Base-by-base conservation (phyloP, 2,113 vertebrate genomes). In the Epinephelus moara region DNA sequence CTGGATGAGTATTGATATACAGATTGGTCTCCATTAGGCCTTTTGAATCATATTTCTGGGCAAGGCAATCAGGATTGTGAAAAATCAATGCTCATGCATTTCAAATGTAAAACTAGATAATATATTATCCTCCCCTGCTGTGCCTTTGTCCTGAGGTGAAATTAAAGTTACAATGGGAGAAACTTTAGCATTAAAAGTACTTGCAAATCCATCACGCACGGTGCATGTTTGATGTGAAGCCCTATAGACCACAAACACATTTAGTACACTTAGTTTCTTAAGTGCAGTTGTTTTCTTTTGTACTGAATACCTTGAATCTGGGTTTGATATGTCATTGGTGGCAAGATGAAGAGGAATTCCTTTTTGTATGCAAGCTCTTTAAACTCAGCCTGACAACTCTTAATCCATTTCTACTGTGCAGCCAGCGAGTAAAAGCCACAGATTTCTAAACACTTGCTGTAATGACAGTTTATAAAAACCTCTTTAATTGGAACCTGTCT, bases 21-120 rank as follows among this genome's bases (percentile, higher is more conserved):
- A 85, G 75, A 91, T 91, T 86, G 88, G 64, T 70, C 75, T 84
- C 87, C 80, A 88, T 93, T 89, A 91, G 75, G 80, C 49, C 61
- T 76, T 86, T 89, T 81, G 67, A 88, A 87, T 91, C 86, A 88
- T 89, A 93, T 90, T 89, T 85, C 76, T 85, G 62, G 47, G 42
- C 33, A 47, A 87, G 60, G 72, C 75, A 84, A 78, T 92, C 85
- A 85, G 70, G 42, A 64, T 70, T 84, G 76, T 73, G 68, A 78
- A 87, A 90, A 93, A 92, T 93, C 89, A 85, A 91, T 93, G 52
- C 83, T 87, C 85, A 91, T 93, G 88, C 86, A 93, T 93, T 91
- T 84, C 52, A 85, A 92, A 93, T 93, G 85, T 85, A 89, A 93
- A 87, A 90, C 79, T 69, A 88, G 30, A 87, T 89, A 77, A 91